Base-by-base conservation (phyloP, 2,113 vertebrate species). In the Heterotis niloticus region DNA sequence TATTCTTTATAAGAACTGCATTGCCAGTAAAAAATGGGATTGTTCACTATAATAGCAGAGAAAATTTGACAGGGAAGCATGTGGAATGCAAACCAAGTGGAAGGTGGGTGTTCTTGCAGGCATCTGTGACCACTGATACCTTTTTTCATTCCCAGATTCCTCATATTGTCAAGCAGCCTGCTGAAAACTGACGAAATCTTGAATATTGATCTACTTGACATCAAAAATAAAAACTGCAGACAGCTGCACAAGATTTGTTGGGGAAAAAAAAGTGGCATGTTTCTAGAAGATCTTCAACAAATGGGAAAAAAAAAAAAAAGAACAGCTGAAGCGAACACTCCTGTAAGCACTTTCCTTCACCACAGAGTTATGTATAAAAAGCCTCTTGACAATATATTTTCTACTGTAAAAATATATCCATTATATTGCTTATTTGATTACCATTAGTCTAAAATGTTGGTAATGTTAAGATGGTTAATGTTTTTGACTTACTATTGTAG, bases 211-310 rank as follows among this genome's bases (percentile, higher is more conserved):
- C 44, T n/a, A 72, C 11, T n/a, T 44, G 4, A 0, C 34, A 16
- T 51, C 44, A 17, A 20, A 70, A 70, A 44, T 44, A 44, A 73
- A 74, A 59, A 60, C 10, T 74, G 52, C 72, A 59, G 54, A 74
- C 23, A 11, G 52, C 23, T 74, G 72, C 72, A 56, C 28, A 28
- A 59, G 57, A 24, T 26, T 69, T 28, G 34, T 29, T 14, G 34
- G n/a, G n/a, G n/a, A n/a, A n/a, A n/a, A 69, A 16, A 69, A 69
- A 44, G 16, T 69, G 4, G 4, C 24, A 69, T 44, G 24, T 57
- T 60, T 71, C 13, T 20, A 52, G 18, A 24, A 0, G 4, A 51
- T 72, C 69, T 52, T 11, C 20, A n/a, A 72, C 69, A 54, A 20
- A 62, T 20, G 18, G 9, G 9, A 10, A 59, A 59, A 59, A 70